Conservation (phyloP, 37 sponge, comb jelly and placozoan species). For the Aplysina aerophoba region DNA sequence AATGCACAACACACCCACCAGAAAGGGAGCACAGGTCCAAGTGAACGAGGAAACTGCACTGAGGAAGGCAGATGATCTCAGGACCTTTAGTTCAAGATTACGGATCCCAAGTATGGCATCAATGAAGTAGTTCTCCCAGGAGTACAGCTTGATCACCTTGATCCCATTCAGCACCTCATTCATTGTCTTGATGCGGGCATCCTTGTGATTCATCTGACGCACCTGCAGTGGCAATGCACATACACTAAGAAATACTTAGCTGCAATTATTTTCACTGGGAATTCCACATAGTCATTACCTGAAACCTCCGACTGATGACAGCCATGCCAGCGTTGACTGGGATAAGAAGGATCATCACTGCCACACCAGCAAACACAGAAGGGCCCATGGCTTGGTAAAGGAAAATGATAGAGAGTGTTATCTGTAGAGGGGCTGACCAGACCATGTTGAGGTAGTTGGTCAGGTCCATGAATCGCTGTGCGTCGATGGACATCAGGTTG, state of each 20-base stretch:
- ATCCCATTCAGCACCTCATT: conserved; percentile 91
- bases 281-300: conserved; percentile 25
- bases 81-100: conserved; percentile 44
- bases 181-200: conserved; percentile 77
- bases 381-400: conserved; percentile 86
- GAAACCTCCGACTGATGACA: conserved; percentile 45
- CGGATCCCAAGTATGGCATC: conserved; percentile 49
- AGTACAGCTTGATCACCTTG: conserved; percentile 88
- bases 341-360: conserved; percentile 85
- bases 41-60: conserved; percentile 52
- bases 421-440: conserved; percentile 95
- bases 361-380: conserved; percentile 91
- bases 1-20: conserved; percentile 54
- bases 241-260: too few relatives aligned
- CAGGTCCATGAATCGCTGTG: conserved; percentile 93
- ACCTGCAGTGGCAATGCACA: conserved; percentile 35
- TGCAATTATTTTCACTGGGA: too few relatives aligned
- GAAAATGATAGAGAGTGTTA: conserved; percentile 77
- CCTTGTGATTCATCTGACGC: conserved; percentile 80
- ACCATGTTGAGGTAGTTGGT: conserved; percentile 79
- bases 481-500: conserved; percentile 99
- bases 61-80: conserved; percentile 43
- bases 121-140: conserved; percentile 74
- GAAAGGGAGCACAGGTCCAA: conserved; percentile 70
- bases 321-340: conserved; percentile 82